phyloP scores from a whole-genome alignment of 1,140 invertebrate species.

The Drosophila mojavensis region DNA sequence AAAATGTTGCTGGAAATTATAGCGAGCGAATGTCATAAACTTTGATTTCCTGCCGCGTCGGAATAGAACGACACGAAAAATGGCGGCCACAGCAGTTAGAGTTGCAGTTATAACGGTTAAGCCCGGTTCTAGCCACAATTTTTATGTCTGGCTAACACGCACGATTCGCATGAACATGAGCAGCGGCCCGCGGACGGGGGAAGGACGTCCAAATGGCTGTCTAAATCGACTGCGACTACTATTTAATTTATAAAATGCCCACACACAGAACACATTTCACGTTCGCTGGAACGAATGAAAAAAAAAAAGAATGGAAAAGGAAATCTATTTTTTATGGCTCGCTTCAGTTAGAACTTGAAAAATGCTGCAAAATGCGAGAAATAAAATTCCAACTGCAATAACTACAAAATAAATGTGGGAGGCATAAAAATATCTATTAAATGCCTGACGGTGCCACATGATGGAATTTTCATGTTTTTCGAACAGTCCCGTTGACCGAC shows the following conservation, averaged over 20 bases:
- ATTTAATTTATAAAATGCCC: slow-evolving; percentile 75
- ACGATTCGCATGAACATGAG: slow-evolving; percentile 25
- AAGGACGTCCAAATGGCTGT: slow-evolving; percentile 12
- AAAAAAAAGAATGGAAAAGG: slow-evolving; percentile 3
- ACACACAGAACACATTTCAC: slow-evolving; percentile 31
- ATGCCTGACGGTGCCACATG: slow-evolving; percentile 58
- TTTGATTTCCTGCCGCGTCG: slow-evolving; percentile 66
- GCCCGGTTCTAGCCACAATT: slow-evolving; percentile 55
- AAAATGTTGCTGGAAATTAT: slow-evolving; percentile 50
- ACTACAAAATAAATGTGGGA: slow-evolving; percentile 3
- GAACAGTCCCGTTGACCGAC: slow-evolving; percentile 14
- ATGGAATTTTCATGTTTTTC: slow-evolving; percentile 73
- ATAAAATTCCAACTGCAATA: background rate
- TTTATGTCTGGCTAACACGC: slow-evolving; percentile 75
- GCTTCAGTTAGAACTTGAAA: slow-evolving; percentile 57
- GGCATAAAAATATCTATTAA: slow-evolving; percentile 49
- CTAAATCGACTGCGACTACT: slow-evolving; percentile 70
- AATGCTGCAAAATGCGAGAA: slow-evolving; percentile 35
- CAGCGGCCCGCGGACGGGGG: too few species aligned
- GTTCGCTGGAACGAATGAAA: slow-evolving; percentile 27
- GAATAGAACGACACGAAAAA: slow-evolving; percentile 51
- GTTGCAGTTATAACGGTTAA: slow-evolving; percentile 47
- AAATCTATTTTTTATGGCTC: slow-evolving; percentile 46
- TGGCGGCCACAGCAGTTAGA: slow-evolving; percentile 63
- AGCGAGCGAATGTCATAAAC: slow-evolving; percentile 73